These are phyloP conservation scores for Hypotaenidia okinawae DNA, from an alignment of 2,797 vertebrate species.

Conservation along the genomic window DNA sequence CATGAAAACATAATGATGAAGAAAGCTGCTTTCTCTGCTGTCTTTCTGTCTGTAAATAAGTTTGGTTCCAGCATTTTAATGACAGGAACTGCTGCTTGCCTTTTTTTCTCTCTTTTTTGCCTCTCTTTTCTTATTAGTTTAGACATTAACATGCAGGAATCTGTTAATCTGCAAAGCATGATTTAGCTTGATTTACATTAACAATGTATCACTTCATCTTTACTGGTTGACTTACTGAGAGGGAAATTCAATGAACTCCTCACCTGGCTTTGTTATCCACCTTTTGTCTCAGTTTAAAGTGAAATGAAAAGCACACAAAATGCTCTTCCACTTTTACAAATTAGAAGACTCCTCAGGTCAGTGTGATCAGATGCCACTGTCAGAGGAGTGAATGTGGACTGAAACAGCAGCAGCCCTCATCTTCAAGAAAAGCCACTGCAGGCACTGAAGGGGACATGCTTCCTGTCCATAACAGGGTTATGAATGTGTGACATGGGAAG, in stretches of 20 bases:
- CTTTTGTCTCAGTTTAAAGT: conserved; percentile 40
- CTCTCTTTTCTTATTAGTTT: not conserved
- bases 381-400: not conserved
- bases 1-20: not conserved
- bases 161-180: not conserved
- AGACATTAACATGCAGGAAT: not conserved
- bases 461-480: not conserved
- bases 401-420: not conserved
- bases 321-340: not conserved
- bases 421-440: not conserved
- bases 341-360: not conserved
- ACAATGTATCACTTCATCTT: not conserved
- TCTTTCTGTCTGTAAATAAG: not conserved
- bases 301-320: not conserved
- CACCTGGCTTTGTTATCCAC: not conserved
- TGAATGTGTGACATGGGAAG: not conserved
- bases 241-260: conserved; percentile 50
- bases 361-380: not conserved
- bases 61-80: not conserved
- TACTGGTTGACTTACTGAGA: conserved; percentile 18
- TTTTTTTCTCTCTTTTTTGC: not conserved
- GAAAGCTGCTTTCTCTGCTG: not conserved
- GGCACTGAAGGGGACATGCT: accelerated
- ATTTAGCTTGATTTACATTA: conserved; percentile 48
- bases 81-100: not conserved